Conservation (phyloP, 2,888 invertebrate genomes). For the Mantis religiosa region DNA sequence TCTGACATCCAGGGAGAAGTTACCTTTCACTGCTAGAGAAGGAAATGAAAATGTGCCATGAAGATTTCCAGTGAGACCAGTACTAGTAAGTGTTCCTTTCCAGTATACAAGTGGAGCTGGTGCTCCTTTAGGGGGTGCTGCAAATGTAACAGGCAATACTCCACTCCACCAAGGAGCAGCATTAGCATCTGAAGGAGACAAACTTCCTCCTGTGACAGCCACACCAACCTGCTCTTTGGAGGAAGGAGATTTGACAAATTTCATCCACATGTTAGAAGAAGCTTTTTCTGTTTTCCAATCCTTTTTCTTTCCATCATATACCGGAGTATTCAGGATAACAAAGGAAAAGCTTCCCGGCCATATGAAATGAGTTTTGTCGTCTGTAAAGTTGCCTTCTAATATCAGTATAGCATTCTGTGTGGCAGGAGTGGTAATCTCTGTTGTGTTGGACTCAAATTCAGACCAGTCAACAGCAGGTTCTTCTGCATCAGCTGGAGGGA, state of each 20-base stretch:
- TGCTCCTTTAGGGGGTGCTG: neutral
- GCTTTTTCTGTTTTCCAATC: neutral
- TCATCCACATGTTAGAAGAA: neutral
- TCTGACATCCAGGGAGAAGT: neutral
- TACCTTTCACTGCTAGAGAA: neutral
- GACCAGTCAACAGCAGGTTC: neutral
- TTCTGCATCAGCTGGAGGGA: neutral
- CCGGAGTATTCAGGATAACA: neutral
- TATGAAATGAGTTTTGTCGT: slow-evolving; percentile 15
- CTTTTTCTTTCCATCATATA: neutral
- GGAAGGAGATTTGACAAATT: neutral
- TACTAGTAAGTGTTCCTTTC: neutral
- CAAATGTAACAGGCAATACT: neutral
- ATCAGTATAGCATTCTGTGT: neutral
- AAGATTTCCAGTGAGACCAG: neutral
- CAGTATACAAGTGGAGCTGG: neutral
- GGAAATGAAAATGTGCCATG: neutral
- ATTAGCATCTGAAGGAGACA: neutral
- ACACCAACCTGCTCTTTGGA: neutral
- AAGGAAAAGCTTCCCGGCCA: neutral
- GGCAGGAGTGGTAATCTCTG: neutral
- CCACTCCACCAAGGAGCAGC: neutral
- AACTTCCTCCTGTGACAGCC: neutral
- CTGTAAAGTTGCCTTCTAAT: slow-evolving; percentile 12
- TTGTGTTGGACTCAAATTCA: neutral